Conservation (phyloP, 2,888 invertebrate species). For the Clitarchus hookeri region DNA sequence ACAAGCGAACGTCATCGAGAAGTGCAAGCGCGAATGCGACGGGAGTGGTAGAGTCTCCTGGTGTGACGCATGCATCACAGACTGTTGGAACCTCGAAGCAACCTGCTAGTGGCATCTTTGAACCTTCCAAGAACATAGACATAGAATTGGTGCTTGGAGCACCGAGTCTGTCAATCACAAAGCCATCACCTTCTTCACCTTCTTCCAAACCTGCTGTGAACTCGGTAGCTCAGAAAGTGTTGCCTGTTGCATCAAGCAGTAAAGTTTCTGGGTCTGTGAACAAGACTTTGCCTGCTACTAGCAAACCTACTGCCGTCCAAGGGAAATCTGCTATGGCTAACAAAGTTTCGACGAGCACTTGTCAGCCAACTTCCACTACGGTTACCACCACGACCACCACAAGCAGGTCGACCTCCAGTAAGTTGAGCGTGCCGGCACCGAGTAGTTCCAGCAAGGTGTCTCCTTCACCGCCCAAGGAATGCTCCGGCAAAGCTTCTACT, state of each 20-base stretch:
- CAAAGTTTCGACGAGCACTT: neutral
- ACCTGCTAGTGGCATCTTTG: neutral
- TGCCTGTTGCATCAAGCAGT: neutral
- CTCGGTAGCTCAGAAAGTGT: neutral
- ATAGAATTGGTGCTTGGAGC: slow-evolving; percentile 10
- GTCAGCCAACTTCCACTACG: slow-evolving; percentile 19
- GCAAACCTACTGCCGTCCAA: neutral
- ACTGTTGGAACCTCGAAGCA: neutral
- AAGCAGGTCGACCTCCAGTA: neutral
- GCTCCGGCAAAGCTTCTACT: neutral
- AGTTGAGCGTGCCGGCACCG: neutral
- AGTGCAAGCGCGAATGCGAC: slow-evolving; percentile 60
- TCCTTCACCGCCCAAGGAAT: neutral
- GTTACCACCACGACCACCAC: slow-evolving; percentile 17
- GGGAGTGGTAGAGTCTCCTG: slow-evolving; percentile 47
- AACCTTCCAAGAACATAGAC: slow-evolving; percentile 52
- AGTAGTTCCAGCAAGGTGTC: neutral
- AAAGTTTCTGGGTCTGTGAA: too few relatives aligned
- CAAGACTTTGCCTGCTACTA: neutral
- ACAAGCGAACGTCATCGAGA: slow-evolving; percentile 56
- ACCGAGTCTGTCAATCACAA: slow-evolving; percentile 46
- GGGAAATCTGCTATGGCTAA: neutral
- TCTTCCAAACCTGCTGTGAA: slow-evolving; percentile 25
- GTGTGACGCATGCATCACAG: neutral
- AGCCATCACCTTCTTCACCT: slow-evolving; percentile 45